phyloP scores from a whole-genome alignment of 2,113 vertebrate genomes.

The Steatornis caripensis region DNA sequence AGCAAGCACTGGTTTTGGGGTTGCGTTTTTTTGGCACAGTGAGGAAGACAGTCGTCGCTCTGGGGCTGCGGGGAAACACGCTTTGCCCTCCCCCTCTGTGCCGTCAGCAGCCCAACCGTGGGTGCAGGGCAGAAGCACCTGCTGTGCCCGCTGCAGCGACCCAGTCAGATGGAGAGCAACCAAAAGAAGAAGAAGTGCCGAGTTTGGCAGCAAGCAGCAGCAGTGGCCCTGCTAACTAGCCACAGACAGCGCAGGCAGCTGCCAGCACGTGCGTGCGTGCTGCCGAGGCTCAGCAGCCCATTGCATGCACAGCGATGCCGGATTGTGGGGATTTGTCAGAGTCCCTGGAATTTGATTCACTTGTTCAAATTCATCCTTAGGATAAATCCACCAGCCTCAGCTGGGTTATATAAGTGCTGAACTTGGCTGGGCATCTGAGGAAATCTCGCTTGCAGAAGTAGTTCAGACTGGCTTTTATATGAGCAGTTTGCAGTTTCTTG shows the following conservation, averaged over 20 bases:
- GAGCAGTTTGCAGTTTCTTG: conserved; percentile 32
- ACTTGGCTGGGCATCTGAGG: conserved; percentile 4
- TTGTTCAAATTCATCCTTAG: conserved; percentile 3
- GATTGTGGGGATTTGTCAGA: not conserved
- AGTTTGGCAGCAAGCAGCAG: not conserved
- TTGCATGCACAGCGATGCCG: rapidly evolving
- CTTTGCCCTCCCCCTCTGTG: rapidly evolving
- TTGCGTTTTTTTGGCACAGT: not conserved
- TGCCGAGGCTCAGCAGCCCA: not conserved
- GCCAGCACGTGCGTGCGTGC: rapidly evolving
- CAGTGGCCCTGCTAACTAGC: rapidly evolving
- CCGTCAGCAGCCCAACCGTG: rapidly evolving
- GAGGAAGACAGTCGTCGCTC: rapidly evolving
- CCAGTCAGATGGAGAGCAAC: rapidly evolving
- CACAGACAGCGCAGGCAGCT: not conserved
- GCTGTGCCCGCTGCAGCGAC: rapidly evolving
- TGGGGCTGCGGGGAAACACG: rapidly evolving
- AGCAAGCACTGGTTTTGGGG: not conserved
- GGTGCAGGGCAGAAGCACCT: not conserved
- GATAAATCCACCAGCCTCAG: not conserved
- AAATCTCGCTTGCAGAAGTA: conserved; percentile 1
- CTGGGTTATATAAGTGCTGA: not conserved
- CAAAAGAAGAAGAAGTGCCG: not conserved
- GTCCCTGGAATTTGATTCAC: not conserved
- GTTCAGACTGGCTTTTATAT: conserved; percentile 3